A percentile compares a stretch with the other conserved stretches of the same genome.
phyloP scores from a whole-genome alignment of 2,113 vertebrate species.

The Redunca redunca region DNA sequence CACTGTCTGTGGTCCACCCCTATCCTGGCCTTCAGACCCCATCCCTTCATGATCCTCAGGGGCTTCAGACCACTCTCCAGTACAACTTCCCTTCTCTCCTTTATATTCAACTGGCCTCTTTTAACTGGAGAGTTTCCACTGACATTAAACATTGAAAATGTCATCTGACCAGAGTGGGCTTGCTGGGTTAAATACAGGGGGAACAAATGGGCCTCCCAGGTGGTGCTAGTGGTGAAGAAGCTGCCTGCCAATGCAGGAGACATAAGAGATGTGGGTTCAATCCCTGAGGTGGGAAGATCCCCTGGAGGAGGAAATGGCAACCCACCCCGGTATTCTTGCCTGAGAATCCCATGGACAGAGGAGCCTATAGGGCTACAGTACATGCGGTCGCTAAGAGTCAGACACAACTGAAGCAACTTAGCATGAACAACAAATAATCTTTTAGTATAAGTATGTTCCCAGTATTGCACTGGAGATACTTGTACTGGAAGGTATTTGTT shows the following conservation, averaged over 20 bases:
- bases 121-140: not conserved
- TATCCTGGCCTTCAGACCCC: not conserved
- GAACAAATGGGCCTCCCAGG: not conserved
- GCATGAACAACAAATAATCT: not conserved
- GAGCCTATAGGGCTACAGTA: not conserved
- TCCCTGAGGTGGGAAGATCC: not conserved
- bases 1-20: not conserved
- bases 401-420: not conserved
- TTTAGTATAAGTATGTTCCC: not conserved
- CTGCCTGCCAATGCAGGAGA: not conserved
- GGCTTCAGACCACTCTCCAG: not conserved
- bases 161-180: not conserved
- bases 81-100: not conserved
- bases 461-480: not conserved
- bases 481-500: not conserved
- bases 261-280: not conserved
- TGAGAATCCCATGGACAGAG: not conserved
- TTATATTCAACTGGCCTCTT: not conserved
- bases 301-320: not conserved
- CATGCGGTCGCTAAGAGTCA: not conserved
- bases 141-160: not conserved
- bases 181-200: not conserved
- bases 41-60: not conserved
- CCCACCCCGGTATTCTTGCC: not conserved
- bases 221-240: not conserved